These are phyloP conservation scores for Hydriomena furcata DNA, from an alignment of 2,888 invertebrate genomes.

Conservation along the genomic window DNA sequence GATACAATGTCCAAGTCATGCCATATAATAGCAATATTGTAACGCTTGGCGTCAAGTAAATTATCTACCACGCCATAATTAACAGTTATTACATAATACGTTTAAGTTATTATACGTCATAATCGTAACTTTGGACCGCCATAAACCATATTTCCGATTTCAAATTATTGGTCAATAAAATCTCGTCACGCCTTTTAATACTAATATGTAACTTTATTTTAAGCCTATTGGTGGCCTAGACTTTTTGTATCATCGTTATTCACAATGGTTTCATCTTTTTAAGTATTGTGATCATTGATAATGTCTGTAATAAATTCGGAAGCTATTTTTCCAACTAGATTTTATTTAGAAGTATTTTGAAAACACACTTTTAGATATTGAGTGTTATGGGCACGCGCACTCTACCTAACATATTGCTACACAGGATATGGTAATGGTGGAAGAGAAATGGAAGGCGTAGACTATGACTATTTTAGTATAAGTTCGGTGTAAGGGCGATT, in stretches of 20 bases:
- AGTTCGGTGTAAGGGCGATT: slow-evolving; percentile 75
- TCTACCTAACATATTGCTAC: slow-evolving; percentile 57
- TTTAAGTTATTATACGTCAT: slow-evolving; percentile 38
- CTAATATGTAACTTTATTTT: slow-evolving; percentile 13
- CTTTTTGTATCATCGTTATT: slow-evolving; percentile 21
- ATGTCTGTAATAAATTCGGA: slow-evolving; percentile 19
- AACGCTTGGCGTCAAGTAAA: slow-evolving; percentile 69
- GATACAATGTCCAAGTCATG: slow-evolving; percentile 72
- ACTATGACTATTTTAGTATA: slow-evolving; percentile 76
- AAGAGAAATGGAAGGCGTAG: slow-evolving; percentile 72
- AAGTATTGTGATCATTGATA: neutral
- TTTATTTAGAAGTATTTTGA: slow-evolving; percentile 25
- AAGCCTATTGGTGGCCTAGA: slow-evolving; percentile 8
- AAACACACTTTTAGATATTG: slow-evolving; percentile 33
- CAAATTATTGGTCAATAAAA: slow-evolving; percentile 37
- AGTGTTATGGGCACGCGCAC: slow-evolving; percentile 55
- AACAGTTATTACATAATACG: slow-evolving; percentile 59
- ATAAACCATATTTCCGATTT: slow-evolving; percentile 34
- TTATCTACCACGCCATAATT: slow-evolving; percentile 68
- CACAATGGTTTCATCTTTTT: neutral
- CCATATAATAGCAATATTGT: slow-evolving; percentile 77
- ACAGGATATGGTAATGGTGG: slow-evolving; percentile 80
- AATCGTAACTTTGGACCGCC: slow-evolving; percentile 34
- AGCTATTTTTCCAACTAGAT: slow-evolving; percentile 14
- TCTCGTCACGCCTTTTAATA: slow-evolving; percentile 16